Evolutionary conservation across 2,888 invertebrate species (phyloP).

Genomic region (Holacanthella duospinosa): DNA sequence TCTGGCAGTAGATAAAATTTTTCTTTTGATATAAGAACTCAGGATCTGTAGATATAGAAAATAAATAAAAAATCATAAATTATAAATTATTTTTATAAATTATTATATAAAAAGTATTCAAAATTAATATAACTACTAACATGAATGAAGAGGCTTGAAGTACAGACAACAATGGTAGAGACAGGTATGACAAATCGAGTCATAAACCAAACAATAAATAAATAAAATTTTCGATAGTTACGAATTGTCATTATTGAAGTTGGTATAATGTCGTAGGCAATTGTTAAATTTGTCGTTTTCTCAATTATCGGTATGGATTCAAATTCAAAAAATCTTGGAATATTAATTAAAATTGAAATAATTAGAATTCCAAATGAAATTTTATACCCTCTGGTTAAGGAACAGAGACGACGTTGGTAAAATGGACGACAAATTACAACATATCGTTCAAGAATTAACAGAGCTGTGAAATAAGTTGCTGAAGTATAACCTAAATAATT

Average conservation of each 20-base stretch:
- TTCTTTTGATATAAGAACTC: not conserved
- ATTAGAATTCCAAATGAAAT: not conserved
- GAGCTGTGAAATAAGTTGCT: not conserved
- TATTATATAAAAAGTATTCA: not conserved
- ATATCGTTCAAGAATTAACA: not conserved
- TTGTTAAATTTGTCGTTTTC: not conserved
- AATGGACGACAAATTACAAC: not conserved
- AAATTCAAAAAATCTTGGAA: not conserved
- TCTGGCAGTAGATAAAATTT: not conserved
- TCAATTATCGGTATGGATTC: not conserved
- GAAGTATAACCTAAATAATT: not conserved
- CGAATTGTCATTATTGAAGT: not conserved
- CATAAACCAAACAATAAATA: not conserved
- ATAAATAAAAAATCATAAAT: too few species aligned
- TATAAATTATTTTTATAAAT: too few species aligned
- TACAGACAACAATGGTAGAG: not conserved
- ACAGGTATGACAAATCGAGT: not conserved
- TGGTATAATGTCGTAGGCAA: not conserved
- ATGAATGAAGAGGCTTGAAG: not conserved
- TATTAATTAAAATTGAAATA: not conserved
- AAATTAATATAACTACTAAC: not conserved
- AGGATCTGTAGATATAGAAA: not conserved
- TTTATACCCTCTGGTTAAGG: not conserved
- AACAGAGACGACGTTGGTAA: not conserved
- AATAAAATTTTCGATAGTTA: not conserved